Percentiles rank a stretch among this genome's conserved stretches.
Evolutionary conservation across 2,888 invertebrate genomes (phyloP).

Genomic region (Yponomeuta sedellus): DNA sequence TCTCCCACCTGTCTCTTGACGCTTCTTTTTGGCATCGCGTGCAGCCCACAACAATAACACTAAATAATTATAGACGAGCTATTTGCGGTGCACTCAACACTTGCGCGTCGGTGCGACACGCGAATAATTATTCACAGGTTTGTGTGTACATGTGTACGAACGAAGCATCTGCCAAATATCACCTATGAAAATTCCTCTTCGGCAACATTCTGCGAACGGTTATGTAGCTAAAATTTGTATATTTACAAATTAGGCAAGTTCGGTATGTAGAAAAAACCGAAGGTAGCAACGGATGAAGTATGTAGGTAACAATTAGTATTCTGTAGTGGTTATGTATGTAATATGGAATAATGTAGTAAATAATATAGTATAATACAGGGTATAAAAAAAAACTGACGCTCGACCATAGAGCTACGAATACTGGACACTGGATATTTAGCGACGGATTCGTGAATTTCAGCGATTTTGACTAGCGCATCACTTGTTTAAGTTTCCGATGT

Average conservation of each 20-base stretch:
- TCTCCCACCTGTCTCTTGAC: slow-evolving; percentile 71
- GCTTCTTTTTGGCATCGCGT: slow-evolving; percentile 65
- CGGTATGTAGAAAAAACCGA: not conserved
- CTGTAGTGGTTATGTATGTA: too few species aligned
- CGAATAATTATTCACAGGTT: slow-evolving; percentile 44
- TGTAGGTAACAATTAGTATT: too few species aligned
- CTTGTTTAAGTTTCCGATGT: too few species aligned
- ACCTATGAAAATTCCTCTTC: slow-evolving; percentile 6
- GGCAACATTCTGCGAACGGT: slow-evolving; percentile 10
- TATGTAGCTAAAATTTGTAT: not conserved
- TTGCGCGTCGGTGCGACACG: slow-evolving; percentile 34
- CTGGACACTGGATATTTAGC: too few species aligned
- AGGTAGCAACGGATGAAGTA: not conserved
- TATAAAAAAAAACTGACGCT: too few species aligned
- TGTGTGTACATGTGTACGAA: slow-evolving; percentile 27
- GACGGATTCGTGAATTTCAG: too few species aligned
- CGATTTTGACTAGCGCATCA: too few species aligned
- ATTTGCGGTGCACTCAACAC: slow-evolving; percentile 52
- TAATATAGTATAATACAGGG: too few species aligned
- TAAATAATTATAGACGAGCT: slow-evolving; percentile 68
- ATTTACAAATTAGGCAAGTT: not conserved
- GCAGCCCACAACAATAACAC: slow-evolving; percentile 69
- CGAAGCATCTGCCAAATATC: slow-evolving; percentile 9
- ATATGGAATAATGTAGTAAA: too few species aligned
- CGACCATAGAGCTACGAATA: too few species aligned